Conservation (phyloP, 1,140 invertebrate species). For the Meloidogyne floridensis region DNA sequence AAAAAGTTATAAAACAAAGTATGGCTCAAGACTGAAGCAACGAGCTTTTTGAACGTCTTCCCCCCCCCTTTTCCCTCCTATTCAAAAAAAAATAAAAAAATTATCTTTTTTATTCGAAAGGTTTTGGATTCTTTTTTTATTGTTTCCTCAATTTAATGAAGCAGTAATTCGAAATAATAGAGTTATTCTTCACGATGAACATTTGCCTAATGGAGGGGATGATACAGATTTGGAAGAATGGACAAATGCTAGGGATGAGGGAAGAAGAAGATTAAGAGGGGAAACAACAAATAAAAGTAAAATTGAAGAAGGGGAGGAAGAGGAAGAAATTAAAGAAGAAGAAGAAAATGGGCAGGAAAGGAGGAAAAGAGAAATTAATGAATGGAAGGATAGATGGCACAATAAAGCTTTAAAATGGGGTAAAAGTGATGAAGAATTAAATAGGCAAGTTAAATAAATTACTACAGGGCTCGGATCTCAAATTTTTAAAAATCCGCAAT, state of each 20-base stretch:
- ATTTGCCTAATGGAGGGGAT: slow-evolving; percentile 11
- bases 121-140: not conserved
- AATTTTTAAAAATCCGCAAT: too few relatives aligned
- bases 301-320: not conserved
- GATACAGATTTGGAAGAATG: too few relatives aligned
- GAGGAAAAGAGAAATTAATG: slow-evolving; percentile 7
- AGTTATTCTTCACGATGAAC: slow-evolving; percentile 30
- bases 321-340: not conserved
- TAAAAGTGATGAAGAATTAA: not conserved
- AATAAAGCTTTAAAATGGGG: slow-evolving; percentile 5
- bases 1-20: too few relatives aligned
- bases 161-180: slow-evolving; percentile 29
- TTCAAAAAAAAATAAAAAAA: not conserved
- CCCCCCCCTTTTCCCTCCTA: too few relatives aligned
- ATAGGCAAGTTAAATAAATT: not conserved
- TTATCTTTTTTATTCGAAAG: not conserved
- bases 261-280: too few relatives aligned
- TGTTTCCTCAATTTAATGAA: not conserved
- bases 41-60: too few relatives aligned
- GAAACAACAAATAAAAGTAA: not conserved
- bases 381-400: not conserved
- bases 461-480: not conserved
- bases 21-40: too few relatives aligned
- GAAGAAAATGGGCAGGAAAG: not conserved
- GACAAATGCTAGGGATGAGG: too few relatives aligned